A percentile compares a stretch with the other conserved stretches of the same genome.
These are phyloP conservation scores for Cyclina sinensis DNA, from an alignment of 1,140 invertebrate species.

Conservation along the genomic window DNA sequence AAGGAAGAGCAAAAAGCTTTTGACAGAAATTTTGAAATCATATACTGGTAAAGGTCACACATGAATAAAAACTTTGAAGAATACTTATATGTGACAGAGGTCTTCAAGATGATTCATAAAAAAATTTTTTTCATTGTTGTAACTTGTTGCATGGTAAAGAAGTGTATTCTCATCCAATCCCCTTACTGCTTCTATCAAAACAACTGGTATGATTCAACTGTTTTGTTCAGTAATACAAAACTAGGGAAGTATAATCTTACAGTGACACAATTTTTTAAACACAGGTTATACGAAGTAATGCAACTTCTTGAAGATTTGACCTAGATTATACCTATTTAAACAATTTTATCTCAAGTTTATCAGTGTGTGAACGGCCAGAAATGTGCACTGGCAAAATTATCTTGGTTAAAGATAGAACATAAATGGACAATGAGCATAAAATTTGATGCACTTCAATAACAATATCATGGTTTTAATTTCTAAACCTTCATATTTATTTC, in stretches of 20 bases:
- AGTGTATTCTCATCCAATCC: too few species aligned
- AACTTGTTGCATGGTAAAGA: too few species aligned
- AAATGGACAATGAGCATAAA: too few species aligned
- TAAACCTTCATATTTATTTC: too few species aligned
- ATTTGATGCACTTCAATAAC: too few species aligned
- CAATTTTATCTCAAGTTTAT: conserved; percentile 9
- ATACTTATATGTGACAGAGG: background rate
- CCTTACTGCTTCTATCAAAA: too few species aligned
- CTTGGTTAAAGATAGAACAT: too few species aligned
- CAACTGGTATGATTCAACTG: too few species aligned
- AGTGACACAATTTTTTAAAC: background rate
- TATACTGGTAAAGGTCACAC: background rate
- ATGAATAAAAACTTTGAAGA: background rate
- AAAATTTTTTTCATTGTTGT: too few species aligned
- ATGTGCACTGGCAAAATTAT: conserved; percentile 2
- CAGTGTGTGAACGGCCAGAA: conserved; percentile 1
- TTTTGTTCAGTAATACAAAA: conserved; percentile 1
- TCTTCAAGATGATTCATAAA: too few species aligned
- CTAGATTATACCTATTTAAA: background rate
- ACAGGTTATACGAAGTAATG: background rate
- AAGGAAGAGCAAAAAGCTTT: background rate
- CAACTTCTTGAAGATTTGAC: conserved; percentile 15
- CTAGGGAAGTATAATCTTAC: background rate
- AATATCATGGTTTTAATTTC: too few species aligned
- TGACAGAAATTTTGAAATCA: background rate